Conservation (phyloP, 2,113 vertebrate species). For the Scolopax mira region DNA sequence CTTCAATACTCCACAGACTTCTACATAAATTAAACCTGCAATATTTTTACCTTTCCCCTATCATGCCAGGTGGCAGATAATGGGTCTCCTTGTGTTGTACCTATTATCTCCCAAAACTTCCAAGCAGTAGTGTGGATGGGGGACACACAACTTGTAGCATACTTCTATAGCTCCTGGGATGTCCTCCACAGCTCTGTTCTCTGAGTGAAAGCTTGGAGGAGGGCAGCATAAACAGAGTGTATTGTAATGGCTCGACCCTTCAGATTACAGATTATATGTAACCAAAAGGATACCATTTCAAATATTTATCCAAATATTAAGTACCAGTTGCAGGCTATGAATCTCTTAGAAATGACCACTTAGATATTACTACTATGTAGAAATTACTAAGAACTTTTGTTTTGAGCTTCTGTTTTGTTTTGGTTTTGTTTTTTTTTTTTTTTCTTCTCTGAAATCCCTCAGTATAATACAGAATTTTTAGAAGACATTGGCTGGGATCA, state of each 20-base stretch:
- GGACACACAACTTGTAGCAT: not conserved
- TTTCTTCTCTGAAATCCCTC: not conserved
- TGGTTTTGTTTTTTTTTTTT: not conserved
- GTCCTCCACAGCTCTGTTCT: not conserved
- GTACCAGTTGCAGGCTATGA: not conserved
- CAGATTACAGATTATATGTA: not conserved
- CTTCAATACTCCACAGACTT: not conserved
- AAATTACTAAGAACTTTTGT: not conserved
- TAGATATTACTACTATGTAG: not conserved
- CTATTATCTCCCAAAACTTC: not conserved
- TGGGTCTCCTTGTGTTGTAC: not conserved
- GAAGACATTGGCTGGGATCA: not conserved
- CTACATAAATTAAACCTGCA: not conserved
- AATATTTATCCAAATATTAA: not conserved
- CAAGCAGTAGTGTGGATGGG: not conserved
- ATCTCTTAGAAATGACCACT: not conserved
- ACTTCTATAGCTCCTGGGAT: not conserved
- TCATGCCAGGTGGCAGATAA: not conserved
- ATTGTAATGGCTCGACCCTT: not conserved
- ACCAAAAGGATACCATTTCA: not conserved
- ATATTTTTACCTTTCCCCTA: not conserved
- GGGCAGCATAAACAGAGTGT: not conserved
- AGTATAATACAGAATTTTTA: not conserved
- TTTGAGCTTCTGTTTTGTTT: not conserved
- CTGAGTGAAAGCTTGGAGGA: not conserved